Base-by-base conservation (phyloP, 2,797 vertebrate species). In the Pangasius sanitwongsei region DNA sequence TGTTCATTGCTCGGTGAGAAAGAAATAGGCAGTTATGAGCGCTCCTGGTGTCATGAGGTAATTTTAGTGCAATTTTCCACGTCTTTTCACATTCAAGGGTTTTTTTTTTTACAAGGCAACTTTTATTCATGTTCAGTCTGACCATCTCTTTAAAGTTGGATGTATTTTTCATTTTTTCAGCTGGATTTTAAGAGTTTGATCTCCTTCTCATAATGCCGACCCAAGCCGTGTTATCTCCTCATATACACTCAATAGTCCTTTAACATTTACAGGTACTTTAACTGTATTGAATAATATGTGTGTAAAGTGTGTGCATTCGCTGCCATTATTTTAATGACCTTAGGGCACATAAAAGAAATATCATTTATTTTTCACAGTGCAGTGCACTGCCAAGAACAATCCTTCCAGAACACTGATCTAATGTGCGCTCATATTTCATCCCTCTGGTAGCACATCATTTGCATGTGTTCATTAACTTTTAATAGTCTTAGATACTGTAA, bases 381-480 rank as follows among this genome's bases (percentile, higher is more conserved):
- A 77, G 18, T 34, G 28, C 28, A 25, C 48, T 77, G 70, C 31
- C 59, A 67, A 78, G 63, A 86, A 72, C 88, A 86, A 57, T 55
- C 37, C 44, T 88, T 67, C 74, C 87, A 59, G 63, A 34, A 82
- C 15, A 15, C 75, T 61, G 88, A 81, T 86, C 34, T 80, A 81
- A 89, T 81, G 63, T 37, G 53, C 20, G 31, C 75, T 89, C 77
- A 82, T 89, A 82, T 86, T 74, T 86, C 75, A 50, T 57, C 53
- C 84, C 84, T 50, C 84, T 72, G 75, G 37, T 74, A 50, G 55
- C 74, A 70, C 63, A 61, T 63, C 81, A 55, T 75, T 70, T 87
- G 86, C 65, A 81, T 34, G 75, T 82, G 74, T 89, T 89, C 77
- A 82, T 86, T 82, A 86, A 89, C 37, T 81, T 80, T 78, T 81